A percentile compares a stretch with the other conserved stretches of the same genome.
These are phyloP conservation scores for Sterna hirundo DNA, from an alignment of 2,113 vertebrate species.

Conservation along the genomic window DNA sequence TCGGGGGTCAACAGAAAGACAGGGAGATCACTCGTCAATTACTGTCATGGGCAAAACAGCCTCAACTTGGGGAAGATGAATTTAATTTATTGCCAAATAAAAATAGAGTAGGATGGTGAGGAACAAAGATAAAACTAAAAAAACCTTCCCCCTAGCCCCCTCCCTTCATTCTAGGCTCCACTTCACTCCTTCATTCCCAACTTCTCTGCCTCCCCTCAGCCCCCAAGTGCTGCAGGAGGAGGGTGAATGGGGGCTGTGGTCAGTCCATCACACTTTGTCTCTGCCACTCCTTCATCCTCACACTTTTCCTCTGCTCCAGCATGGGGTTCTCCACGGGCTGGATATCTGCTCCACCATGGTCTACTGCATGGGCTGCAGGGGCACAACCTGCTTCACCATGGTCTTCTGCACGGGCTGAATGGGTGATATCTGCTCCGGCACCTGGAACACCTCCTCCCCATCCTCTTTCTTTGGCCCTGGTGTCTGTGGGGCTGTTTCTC, in stretches of 20 bases:
- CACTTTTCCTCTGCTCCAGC: background rate
- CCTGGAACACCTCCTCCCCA: background rate
- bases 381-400: background rate
- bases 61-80: background rate
- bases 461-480: background rate
- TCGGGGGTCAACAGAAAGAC: fast-evolving
- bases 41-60: background rate
- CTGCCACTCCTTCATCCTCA: background rate
- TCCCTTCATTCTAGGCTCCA: background rate
- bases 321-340: background rate
- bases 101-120: background rate
- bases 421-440: fast-evolving
- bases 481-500: background rate
- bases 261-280: background rate
- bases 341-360: background rate
- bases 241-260: fast-evolving
- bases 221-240: fast-evolving
- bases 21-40: background rate
- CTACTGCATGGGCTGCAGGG: background rate
- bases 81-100: background rate
- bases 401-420: background rate
- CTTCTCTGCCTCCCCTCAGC: background rate
- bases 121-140: background rate
- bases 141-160: fast-evolving
- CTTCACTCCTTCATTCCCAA: background rate